phyloP scores from a whole-genome alignment of 2,888 invertebrate genomes.

The Drosophila fulvimacula region DNA sequence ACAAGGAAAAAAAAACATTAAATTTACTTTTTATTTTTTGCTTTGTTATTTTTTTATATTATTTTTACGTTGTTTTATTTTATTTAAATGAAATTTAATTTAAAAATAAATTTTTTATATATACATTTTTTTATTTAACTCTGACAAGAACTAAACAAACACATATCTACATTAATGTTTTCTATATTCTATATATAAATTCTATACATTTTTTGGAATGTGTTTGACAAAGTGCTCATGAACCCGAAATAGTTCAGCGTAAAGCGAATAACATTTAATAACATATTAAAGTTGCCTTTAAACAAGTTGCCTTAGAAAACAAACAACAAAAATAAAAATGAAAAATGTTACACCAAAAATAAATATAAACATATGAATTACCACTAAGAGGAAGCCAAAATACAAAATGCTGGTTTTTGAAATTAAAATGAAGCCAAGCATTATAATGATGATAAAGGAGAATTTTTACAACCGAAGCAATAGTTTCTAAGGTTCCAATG shows the following conservation, averaged over 20 bases:
- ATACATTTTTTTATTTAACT: constrained; percentile 1
- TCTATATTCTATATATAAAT: background rate
- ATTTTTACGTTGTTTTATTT: background rate
- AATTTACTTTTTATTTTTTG: constrained; percentile 2
- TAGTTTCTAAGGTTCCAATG: constrained; percentile 36
- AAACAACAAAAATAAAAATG: constrained; percentile 21
- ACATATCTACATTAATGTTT: constrained; percentile 44
- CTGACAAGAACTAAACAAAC: constrained; percentile 12
- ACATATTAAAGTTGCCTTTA: constrained; percentile 83
- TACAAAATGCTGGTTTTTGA: constrained; percentile 22
- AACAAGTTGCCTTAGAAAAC: constrained; percentile 83
- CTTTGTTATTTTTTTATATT: background rate
- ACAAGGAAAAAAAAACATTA: constrained; percentile 16
- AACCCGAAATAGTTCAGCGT: constrained; percentile 27
- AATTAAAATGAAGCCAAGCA: constrained; percentile 6
- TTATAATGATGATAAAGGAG: constrained; percentile 10
- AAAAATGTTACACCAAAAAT: constrained; percentile 49
- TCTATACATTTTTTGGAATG: background rate
- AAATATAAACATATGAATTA: constrained; percentile 25
- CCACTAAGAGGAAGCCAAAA: constrained; percentile 47
- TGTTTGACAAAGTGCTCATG: constrained; percentile 11
- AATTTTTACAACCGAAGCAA: constrained; percentile 37
- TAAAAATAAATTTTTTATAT: background rate
- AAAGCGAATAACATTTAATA: constrained; percentile 40
- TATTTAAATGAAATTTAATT: background rate